Evolutionary conservation across 2,113 vertebrate genomes (phyloP).

Genomic region (Atrichornis clamosus): DNA sequence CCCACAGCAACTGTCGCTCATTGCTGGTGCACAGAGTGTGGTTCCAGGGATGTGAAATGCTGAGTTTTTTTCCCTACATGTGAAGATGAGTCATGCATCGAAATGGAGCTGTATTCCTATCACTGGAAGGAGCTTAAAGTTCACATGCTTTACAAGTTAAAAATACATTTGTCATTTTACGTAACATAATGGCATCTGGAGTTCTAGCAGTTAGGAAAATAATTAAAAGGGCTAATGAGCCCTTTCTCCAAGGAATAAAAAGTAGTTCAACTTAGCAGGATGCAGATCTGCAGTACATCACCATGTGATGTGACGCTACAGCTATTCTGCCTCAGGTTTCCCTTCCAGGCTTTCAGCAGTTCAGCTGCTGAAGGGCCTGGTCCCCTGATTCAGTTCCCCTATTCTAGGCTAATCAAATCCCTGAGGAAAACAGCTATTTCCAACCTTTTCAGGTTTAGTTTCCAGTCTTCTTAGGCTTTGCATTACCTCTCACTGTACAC

Average conservation of each 20-base stretch:
- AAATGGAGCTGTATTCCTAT: constrained; percentile 7
- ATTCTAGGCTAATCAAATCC: not conserved
- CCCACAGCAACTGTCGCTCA: constrained; percentile 29
- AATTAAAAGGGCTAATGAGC: constrained; percentile 58
- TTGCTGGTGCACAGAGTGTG: not conserved
- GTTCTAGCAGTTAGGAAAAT: constrained; percentile 14
- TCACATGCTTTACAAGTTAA: constrained; percentile 42
- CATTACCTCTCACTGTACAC: not conserved
- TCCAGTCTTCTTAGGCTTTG: not conserved
- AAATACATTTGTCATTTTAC: constrained; percentile 56
- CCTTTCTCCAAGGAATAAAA: constrained; percentile 29
- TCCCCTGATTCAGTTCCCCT: not conserved
- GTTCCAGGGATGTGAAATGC: not conserved
- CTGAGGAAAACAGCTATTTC: constrained; percentile 2
- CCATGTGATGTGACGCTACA: not conserved
- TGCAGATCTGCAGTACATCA: not conserved
- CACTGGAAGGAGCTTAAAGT: constrained; percentile 20
- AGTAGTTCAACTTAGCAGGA: constrained; percentile 9
- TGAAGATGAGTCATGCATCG: constrained; percentile 19
- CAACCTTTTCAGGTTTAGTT: not conserved
- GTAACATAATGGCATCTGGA: constrained; percentile 25
- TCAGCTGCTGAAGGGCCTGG: not conserved
- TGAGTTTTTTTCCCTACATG: not conserved
- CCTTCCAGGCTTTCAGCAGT: not conserved
- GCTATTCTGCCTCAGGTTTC: constrained; percentile 23